phyloP scores from a whole-genome alignment of 1,140 invertebrate species.

The Telenomus remus region DNA sequence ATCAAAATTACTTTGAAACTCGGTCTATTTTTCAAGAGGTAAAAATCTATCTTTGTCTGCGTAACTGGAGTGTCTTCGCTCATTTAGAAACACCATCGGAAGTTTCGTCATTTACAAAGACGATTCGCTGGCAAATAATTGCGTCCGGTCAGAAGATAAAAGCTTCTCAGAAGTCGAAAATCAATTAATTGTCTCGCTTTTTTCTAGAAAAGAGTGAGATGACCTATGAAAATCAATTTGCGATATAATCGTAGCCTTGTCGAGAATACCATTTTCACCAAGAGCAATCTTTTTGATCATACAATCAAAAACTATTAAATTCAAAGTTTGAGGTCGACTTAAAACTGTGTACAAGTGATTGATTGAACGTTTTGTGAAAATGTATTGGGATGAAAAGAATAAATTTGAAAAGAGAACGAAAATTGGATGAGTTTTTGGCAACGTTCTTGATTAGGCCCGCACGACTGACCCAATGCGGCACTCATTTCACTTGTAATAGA shows the following conservation, averaged over 20 bases:
- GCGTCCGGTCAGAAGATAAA: conserved; percentile 21
- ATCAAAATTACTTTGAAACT: conserved; percentile 2
- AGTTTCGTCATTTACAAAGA: background rate
- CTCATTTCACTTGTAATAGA: conserved; percentile 64
- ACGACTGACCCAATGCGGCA: conserved; percentile 74
- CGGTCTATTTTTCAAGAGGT: background rate
- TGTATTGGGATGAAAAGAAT: background rate
- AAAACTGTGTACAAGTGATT: conserved; percentile 10
- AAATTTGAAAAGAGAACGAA: conserved; percentile 28
- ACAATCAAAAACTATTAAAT: conserved; percentile 26
- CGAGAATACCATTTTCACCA: conserved; percentile 25
- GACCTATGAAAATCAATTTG: conserved; percentile 33
- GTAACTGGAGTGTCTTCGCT: conserved; percentile 1
- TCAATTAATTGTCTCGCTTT: conserved; percentile 29
- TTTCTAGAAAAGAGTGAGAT: conserved; percentile 27
- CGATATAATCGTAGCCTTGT: conserved; percentile 51
- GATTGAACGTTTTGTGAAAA: background rate
- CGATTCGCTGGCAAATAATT: conserved; percentile 28
- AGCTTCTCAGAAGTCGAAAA: conserved; percentile 31
- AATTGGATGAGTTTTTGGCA: conserved; percentile 35
- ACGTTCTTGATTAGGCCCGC: conserved; percentile 67
- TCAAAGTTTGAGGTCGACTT: conserved; percentile 15
- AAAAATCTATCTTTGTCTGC: conserved; percentile 2
- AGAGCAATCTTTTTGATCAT: conserved; percentile 29
- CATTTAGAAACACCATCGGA: too few species aligned